phyloP scores from a whole-genome alignment of 2,797 vertebrate genomes.

The Enteromius mattozi region DNA sequence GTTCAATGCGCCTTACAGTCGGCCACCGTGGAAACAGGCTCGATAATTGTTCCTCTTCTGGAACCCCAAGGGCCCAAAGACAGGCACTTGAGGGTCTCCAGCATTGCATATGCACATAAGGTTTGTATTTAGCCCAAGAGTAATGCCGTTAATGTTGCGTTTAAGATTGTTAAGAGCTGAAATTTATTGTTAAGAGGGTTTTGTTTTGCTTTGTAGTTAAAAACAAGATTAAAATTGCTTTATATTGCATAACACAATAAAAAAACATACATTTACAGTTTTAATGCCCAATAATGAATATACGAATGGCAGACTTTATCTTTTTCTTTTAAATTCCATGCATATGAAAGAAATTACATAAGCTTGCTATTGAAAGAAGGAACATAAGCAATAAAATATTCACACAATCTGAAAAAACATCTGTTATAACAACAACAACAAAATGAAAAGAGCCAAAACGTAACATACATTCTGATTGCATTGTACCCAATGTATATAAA shows the following conservation, averaged over 20 bases:
- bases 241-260: conserved; percentile 85
- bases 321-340: conserved; percentile 83
- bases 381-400: conserved; percentile 81
- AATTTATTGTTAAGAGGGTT: conserved; percentile 60
- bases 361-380: conserved; percentile 79
- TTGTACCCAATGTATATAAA: conserved; percentile 78
- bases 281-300: conserved; percentile 94
- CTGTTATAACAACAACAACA: conserved; percentile 66
- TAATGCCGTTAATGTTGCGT: conserved; percentile 38
- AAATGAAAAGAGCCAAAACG: conserved; percentile 81
- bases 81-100: conserved; percentile 84
- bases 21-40: conserved; percentile 57
- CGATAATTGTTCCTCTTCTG: conserved; percentile 72
- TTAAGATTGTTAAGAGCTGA: conserved; percentile 59
- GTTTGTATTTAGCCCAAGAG: conserved; percentile 46
- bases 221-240: conserved; percentile 75
- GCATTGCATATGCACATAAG: conserved; percentile 70
- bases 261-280: conserved; percentile 85
- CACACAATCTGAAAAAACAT: conserved; percentile 71
- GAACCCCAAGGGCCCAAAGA: conserved; percentile 74
- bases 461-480: conserved; percentile 88
- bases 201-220: conserved; percentile 69
- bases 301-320: conserved; percentile 83
- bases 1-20: conserved; percentile 7
- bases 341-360: conserved; percentile 86